phyloP scores from a whole-genome alignment of 2,113 vertebrate genomes.

The Engystomops pustulosus region DNA sequence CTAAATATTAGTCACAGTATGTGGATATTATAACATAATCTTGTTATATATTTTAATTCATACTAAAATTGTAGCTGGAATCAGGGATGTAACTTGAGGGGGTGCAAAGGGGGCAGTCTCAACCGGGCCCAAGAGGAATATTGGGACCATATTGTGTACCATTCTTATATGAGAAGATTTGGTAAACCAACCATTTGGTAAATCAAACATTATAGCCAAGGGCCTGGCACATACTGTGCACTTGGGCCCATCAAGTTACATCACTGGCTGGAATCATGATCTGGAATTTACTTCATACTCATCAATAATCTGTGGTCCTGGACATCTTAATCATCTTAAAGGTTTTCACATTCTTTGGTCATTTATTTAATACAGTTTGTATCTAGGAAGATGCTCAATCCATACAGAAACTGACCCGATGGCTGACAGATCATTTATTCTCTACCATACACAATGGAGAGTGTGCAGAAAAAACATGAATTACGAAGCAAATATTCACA shows the following conservation, averaged over 20 bases:
- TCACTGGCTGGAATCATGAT: neutral
- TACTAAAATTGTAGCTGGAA: neutral
- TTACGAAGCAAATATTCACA: neutral
- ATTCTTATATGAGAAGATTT: no score
- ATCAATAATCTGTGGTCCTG: neutral
- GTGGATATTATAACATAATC: neutral
- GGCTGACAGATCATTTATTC: slow-evolving; percentile 1
- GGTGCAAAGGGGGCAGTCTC: no score
- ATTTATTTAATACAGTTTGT: slow-evolving; percentile 4
- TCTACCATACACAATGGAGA: neutral
- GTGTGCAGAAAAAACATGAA: neutral
- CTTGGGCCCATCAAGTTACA: no score
- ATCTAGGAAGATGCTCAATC: neutral
- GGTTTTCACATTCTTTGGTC: neutral
- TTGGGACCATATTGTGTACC: no score
- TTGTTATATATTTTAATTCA: neutral
- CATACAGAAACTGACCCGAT: neutral
- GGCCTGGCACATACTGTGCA: no score
- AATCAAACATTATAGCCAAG: no score
- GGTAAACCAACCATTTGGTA: no score
- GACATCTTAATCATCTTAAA: neutral
- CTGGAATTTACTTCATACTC: slow-evolving; percentile 1
- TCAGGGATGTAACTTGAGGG: no score
- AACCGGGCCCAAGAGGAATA: no score
- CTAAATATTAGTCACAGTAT: neutral